Base-by-base conservation (phyloP, 2,113 vertebrate genomes). In the Grammomys dolichurus region DNA sequence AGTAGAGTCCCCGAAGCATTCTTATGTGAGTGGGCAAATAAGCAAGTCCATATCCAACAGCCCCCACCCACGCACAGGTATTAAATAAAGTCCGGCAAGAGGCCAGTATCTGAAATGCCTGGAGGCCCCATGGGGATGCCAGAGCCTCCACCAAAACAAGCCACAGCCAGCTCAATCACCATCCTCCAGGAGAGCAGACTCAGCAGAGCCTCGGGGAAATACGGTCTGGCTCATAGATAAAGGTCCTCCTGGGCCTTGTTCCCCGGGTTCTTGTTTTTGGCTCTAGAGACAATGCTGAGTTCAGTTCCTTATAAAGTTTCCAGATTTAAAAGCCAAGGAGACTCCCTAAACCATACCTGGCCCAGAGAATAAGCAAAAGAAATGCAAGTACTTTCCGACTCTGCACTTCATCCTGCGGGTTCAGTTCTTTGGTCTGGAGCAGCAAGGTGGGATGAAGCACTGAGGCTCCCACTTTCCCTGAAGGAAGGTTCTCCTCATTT, bases 101-200 rank as follows among this genome's bases (percentile, higher is more conserved):
- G 90, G 84, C 91, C 90, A 97, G 90, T 70, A 90, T 92, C 72
- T 95, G 88, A 95, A 82, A 70, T n/a, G 40, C 88, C 88, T 80
- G 31, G 81, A 95, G 93, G 92, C 85, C 69, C 11, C 7, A 1
- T 63, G 54, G 60, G 43, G 43, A 96, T 40, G 92, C 73, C 77
- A 96, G 81, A 91, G 46, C 63, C 54, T 96, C 88, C 73, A 86
- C 60, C 36, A 77, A n/a, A 92, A 91, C 48, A 81, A 70, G 89
- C 58, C 1, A 0, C 9, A 40, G 58, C 87, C 95, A 80, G 16
- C 63, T 95, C 26, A 81, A 26, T 73, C 78, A 67, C 69, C 43
- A 8, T 54, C 72, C 48, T 91, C 67, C 48, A 58, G 13, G 67
- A 95, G 56, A 87, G 69, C 78, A 87, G 93, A 19, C 56, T 67